Conservation (phyloP, 2,888 invertebrate genomes). For the Tipula unca region DNA sequence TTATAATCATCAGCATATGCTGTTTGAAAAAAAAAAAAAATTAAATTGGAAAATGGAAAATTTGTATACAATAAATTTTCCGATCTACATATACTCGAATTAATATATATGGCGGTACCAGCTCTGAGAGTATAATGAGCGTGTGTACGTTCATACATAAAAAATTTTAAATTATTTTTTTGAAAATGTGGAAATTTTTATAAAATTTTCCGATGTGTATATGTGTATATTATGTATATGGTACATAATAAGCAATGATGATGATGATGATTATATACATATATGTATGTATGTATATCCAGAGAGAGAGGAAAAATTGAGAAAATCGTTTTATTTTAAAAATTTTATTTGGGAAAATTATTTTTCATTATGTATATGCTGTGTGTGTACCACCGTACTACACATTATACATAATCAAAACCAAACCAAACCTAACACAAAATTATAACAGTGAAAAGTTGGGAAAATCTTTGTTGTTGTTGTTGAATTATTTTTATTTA, state of each 20-base stretch:
- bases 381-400: background rate
- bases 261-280: background rate
- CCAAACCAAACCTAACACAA: conserved; percentile 19
- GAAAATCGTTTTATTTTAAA: conserved; percentile 15
- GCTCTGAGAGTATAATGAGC: background rate
- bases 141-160: background rate
- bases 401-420: conserved; percentile 16
- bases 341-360: background rate
- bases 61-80: background rate
- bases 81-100: background rate
- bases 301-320: background rate
- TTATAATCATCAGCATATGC: background rate
- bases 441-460: conserved; percentile 16
- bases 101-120: background rate
- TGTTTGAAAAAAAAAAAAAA: background rate
- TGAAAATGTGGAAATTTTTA: conserved; percentile 14
- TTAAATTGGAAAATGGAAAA: background rate
- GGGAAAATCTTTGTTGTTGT: background rate
- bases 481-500: background rate
- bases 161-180: background rate
- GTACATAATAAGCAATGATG: background rate
- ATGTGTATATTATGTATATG: background rate
- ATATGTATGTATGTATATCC: no score
- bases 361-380: background rate
- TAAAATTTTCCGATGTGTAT: background rate